Evolutionary conservation across 2,113 vertebrate species (phyloP), one percentile per base, ranked within the genome.

Genomic region (Anarhynchus alexandrinus): DNA sequence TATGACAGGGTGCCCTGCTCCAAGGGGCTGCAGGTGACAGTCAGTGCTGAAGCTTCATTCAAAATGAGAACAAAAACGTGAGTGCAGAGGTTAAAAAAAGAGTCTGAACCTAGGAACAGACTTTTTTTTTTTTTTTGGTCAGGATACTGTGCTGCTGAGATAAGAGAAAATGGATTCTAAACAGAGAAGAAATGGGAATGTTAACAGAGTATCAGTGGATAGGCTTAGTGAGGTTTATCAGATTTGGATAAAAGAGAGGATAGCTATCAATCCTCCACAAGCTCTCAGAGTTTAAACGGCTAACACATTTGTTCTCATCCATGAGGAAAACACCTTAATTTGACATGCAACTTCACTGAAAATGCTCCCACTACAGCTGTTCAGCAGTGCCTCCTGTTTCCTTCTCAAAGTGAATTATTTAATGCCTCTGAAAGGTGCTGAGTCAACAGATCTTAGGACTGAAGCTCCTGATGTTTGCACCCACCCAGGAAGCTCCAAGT

Each of bases 221-320:
- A 88, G 83, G 84, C 92, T 96, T 95, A 97, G 92, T 52, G 82
- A 89, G 92, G 71, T 95, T 95, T 94, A 97, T 95, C 92, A 95
- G 95, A 94, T 97, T 94, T 92, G 94, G 94, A 61, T 90, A 86
- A 96, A 64, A 85, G 79, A 73, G 25, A 93, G 73, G 94, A 97
- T 72, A 90, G 91, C 65, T 93, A 85, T 90, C 91, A 96, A 96
- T 90, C 86, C 92, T 92, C 45, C 64, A 54, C 61, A 94, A 95
- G 87, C 85, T 58, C 73, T 69, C 42, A 15, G 47, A 55, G 51
- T 15, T 89, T 88, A 59, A 95, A 82, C 3, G 4, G 71, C 82
- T 76, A 88, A 79, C 76, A 70, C 38, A 62, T 81, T 73, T 85
- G 65, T 77, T 84, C 78, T 88, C 65, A 59, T 76, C 64, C 76